Conservation (phyloP, 2,113 vertebrate genomes). For the Tricholaema leucomelas region DNA sequence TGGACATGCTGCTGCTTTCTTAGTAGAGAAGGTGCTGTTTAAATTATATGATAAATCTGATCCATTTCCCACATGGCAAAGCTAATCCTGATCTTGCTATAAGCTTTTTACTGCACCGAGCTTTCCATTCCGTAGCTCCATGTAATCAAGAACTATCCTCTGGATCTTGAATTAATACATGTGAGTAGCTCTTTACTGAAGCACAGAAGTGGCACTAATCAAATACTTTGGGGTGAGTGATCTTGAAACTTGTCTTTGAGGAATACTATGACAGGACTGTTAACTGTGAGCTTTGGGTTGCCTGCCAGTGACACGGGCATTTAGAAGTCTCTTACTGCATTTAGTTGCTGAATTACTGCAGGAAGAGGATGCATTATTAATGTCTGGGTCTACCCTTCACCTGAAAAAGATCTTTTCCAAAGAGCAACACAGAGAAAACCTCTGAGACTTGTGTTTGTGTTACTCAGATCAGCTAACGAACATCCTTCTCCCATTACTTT, state of each 20-base stretch:
- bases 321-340: background rate
- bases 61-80: background rate
- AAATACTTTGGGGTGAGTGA: background rate
- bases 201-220: constrained; percentile 14
- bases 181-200: constrained; percentile 9
- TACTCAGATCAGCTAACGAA: background rate
- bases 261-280: background rate
- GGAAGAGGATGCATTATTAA: constrained; percentile 1
- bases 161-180: background rate
- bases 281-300: background rate
- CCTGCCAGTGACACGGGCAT: background rate
- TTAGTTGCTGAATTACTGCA: background rate
- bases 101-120: background rate
- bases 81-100: background rate
- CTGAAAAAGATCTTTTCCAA: background rate
- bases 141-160: background rate
- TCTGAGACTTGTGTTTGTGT: background rate
- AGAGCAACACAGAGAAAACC: background rate
- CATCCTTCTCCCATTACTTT: background rate
- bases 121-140: background rate
- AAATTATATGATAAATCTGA: background rate
- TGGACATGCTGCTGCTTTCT: background rate
- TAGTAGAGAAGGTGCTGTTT: background rate
- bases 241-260: constrained; percentile 1
- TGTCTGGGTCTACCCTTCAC: background rate